Conservation (phyloP, 2,113 vertebrate genomes). For the Micronisus gabar region DNA sequence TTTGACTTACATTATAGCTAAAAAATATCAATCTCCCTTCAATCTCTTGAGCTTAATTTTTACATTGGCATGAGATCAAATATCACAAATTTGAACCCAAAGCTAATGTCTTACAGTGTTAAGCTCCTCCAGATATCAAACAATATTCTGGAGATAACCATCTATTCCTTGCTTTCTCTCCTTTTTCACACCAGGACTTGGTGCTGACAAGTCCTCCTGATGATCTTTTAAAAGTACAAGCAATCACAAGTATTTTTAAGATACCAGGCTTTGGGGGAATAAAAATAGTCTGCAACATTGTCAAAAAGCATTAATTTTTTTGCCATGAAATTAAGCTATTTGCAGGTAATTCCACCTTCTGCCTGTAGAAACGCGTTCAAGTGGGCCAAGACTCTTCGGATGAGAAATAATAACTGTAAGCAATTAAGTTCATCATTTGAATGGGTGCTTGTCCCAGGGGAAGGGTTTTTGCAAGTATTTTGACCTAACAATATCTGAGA, state of each 20-base stretch:
- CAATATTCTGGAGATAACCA: background rate
- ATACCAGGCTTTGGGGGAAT: background rate
- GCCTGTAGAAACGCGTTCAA: background rate
- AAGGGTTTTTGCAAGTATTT: background rate
- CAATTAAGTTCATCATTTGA: background rate
- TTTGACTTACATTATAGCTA: accelerated
- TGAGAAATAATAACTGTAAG: background rate
- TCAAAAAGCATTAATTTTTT: background rate
- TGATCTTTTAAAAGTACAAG: background rate
- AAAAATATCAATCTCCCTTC: background rate
- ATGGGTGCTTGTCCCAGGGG: background rate
- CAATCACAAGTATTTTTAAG: background rate
- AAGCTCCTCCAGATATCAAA: background rate
- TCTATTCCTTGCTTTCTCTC: background rate
- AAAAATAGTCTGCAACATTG: background rate
- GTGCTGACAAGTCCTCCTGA: background rate
- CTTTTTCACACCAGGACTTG: background rate
- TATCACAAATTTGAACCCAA: background rate
- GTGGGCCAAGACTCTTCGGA: background rate
- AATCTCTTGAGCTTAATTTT: background rate
- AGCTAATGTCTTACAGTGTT: too few relatives aligned
- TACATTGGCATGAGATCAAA: background rate
- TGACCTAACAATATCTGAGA: background rate
- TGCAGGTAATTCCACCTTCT: background rate
- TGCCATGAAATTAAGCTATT: background rate